Evolutionary conservation across 2,888 invertebrate genomes (phyloP).

Genomic region (Zaprionus bogoriensis): DNA sequence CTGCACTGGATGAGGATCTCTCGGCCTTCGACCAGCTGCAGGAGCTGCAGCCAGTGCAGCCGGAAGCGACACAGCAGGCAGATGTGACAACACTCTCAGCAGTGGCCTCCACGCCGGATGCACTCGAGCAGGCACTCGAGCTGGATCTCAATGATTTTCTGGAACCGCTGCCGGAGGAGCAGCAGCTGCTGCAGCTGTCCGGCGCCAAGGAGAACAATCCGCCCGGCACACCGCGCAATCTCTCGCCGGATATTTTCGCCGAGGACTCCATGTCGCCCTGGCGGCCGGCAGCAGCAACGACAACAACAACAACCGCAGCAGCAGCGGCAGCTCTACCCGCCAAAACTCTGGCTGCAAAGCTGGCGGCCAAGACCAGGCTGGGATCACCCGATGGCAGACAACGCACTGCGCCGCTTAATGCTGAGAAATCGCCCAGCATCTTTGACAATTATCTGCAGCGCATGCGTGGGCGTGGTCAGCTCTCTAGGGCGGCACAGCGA

Average conservation of each 20-base stretch:
- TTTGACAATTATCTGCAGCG: constrained; percentile 70
- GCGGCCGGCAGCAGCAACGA: constrained; percentile 11
- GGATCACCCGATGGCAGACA: constrained; percentile 37
- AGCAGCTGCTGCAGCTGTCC: constrained; percentile 49
- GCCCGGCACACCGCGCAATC: constrained; percentile 22
- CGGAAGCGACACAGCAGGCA: background rate
- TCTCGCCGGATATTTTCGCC: constrained; percentile 76
- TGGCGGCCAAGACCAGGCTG: constrained; percentile 40
- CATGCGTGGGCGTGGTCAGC: constrained; percentile 59
- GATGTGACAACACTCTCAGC: constrained; percentile 2
- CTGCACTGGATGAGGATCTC: constrained; percentile 38
- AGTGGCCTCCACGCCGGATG: constrained; percentile 21
- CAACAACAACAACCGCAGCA: background rate
- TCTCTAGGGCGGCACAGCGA: constrained; percentile 46
- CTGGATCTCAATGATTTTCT: constrained; percentile 84
- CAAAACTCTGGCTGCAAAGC: constrained; percentile 50
- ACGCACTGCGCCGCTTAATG: background rate
- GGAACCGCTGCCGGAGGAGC: constrained; percentile 83
- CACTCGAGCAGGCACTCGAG: constrained; percentile 22
- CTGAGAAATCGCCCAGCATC: constrained; percentile 64
- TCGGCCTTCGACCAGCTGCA: constrained; percentile 29
- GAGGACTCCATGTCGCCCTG: constrained; percentile 58
- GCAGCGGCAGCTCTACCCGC: background rate
- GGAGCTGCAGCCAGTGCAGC: background rate
- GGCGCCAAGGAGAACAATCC: constrained; percentile 3